phyloP scores from a whole-genome alignment of 1,140 invertebrate genomes.

The Araneus ventricosus region DNA sequence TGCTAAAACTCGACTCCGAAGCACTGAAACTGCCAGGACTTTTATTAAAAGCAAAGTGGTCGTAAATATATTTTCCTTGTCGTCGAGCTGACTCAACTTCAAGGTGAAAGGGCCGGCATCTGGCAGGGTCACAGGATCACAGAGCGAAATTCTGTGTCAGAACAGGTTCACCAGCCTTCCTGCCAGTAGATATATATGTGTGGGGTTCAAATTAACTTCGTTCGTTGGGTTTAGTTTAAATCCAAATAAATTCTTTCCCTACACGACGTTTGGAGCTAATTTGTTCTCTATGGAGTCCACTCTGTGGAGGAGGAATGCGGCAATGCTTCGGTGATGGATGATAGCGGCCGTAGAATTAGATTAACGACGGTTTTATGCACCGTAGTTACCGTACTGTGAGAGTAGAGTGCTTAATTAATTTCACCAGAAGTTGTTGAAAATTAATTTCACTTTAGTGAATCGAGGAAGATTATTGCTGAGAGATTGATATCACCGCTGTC shows the following conservation, averaged over 20 bases:
- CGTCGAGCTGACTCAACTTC: background rate
- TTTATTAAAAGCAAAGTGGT: conserved; percentile 14
- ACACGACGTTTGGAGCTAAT: background rate
- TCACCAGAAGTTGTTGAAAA: background rate
- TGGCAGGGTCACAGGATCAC: background rate
- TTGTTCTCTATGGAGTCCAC: conserved; percentile 19
- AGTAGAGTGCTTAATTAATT: conserved; percentile 3
- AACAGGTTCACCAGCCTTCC: background rate
- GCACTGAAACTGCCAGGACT: background rate
- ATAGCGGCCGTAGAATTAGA: background rate
- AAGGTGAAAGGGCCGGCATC: background rate
- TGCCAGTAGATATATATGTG: background rate
- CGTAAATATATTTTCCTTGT: conserved; percentile 14
- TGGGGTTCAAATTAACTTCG: conserved; percentile 4
- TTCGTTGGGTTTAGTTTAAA: conserved; percentile 4
- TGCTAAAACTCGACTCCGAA: background rate
- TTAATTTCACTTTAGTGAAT: conserved; percentile 2
- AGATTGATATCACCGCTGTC: background rate
- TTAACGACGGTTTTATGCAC: conserved; percentile 28
- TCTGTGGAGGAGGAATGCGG: background rate
- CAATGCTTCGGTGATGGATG: background rate
- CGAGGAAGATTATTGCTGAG: background rate
- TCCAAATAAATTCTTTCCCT: conserved; percentile 10
- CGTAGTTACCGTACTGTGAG: background rate
- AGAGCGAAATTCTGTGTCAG: background rate